phyloP scores from a whole-genome alignment of 2,797 vertebrate species.

The Clarias laeviceps region DNA sequence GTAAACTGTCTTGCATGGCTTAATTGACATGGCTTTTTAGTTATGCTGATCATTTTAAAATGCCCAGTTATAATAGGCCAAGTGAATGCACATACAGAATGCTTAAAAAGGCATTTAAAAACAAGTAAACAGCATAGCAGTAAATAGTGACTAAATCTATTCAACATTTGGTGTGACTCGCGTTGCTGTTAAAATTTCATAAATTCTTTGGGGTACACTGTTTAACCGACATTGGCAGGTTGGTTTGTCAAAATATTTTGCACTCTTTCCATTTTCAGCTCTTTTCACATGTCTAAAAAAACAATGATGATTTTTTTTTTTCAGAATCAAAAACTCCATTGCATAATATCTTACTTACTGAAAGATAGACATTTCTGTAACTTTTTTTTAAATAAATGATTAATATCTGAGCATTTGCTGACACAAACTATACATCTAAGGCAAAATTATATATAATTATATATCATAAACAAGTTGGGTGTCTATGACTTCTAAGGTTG shows the following conservation, averaged over 20 bases:
- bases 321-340: background rate
- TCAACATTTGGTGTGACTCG: background rate
- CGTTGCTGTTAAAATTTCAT: background rate
- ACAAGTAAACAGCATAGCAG: background rate
- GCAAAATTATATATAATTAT: background rate
- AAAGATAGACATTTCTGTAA: background rate
- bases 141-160: background rate
- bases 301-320: background rate
- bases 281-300: background rate
- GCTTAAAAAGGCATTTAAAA: background rate
- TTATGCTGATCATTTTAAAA: background rate
- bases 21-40: background rate
- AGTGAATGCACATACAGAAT: background rate
- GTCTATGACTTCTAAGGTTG: background rate
- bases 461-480: background rate
- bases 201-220: background rate
- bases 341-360: background rate
- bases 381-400: background rate
- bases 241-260: background rate
- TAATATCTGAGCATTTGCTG: background rate
- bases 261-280: background rate
- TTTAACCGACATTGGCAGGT: background rate
- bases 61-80: constrained; percentile 1
- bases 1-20: background rate
- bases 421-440: background rate